phyloP scores from a whole-genome alignment of 1,140 invertebrate species.

The Lysiphlebus fabarum region DNA sequence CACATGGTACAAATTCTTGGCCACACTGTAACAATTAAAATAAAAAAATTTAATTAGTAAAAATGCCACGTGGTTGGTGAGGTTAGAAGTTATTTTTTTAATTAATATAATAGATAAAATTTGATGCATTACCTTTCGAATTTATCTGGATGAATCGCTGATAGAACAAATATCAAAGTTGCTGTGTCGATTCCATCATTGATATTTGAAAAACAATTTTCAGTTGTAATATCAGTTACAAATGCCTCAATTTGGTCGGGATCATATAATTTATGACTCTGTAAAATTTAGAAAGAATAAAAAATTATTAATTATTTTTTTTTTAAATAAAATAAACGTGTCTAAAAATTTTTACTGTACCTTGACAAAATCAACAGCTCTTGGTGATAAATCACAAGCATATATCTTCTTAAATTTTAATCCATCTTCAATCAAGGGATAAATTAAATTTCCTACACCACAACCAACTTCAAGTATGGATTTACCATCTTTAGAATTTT shows the following conservation, averaged over 20 bases:
- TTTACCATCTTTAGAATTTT: conserved; percentile 47
- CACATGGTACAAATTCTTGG: conserved; percentile 67
- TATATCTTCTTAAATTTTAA: conserved; percentile 70
- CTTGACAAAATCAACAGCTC: conserved; percentile 86
- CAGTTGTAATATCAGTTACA: conserved; percentile 66
- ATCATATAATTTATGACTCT: conserved; percentile 59
- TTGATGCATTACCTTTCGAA: conserved; percentile 58
- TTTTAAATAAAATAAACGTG: conserved; percentile 3
- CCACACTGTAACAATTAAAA: conserved; percentile 46
- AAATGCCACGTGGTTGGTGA: background rate
- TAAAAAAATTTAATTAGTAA: conserved; percentile 14
- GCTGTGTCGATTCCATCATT: conserved; percentile 62
- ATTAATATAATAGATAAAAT: background rate
- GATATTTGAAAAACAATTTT: conserved; percentile 61
- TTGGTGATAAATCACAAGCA: conserved; percentile 91
- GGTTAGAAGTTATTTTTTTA: conserved; percentile 7
- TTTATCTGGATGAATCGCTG: conserved; percentile 76
- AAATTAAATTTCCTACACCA: conserved; percentile 96
- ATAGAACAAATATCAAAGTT: conserved; percentile 77
- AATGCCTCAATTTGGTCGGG: conserved; percentile 70
- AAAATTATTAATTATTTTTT: conserved; percentile 12
- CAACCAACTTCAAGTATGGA: conserved; percentile 86
- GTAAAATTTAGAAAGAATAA: conserved; percentile 21
- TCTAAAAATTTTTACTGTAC: conserved; percentile 30
- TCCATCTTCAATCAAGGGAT: conserved; percentile 83